Base-by-base conservation (phyloP, 2,888 invertebrate species). In the Heliconius ismenius region DNA sequence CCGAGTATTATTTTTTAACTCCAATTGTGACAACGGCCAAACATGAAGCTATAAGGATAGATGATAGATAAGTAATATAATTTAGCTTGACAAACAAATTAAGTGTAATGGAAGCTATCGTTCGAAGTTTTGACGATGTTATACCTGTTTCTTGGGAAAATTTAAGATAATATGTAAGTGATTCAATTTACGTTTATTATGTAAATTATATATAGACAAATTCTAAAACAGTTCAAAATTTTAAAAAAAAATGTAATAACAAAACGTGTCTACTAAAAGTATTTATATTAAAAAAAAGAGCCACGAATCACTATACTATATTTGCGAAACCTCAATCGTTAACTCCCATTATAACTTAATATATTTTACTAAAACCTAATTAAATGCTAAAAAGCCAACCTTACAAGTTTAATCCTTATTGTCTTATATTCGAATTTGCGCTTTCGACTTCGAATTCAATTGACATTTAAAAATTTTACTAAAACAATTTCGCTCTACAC, bases 401-500 rank as follows among this genome's bases (percentile, higher is more conserved):
- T 62, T 73, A 58, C 75, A 60, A 74, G 39, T 72, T 77, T 28
- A 24, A 62, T 65, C 49, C 43, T 78, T 76, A 77, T 79, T 79
- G 76, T 79, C 75, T 70, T 58, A 28, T 18, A 24, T 32, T 70
- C 58, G 58, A 32, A 36, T n/a, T 70, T 32, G 36, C 21, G 9
- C 32, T 70, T 26, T 2, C 32, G 18, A 58, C 26, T 26, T 26
- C 26, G 26, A 70, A 76, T 73, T 65, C 63, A 73, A 76, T 78
- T 78, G 76, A 76, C 76, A 62, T 70, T 65, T 39, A 74, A 74
- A 69, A 67, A 72, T 76, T 78, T 58, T 32, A 63, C 74, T 74
- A 78, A 74, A 78, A 78, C 58, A 78, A 78, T 74, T 70, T 74
- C 32, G 58, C 54, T 24, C 70, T 76, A 76, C 63, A 75, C 58